A percentile compares a stretch with the other conserved stretches of the same genome.
Evolutionary conservation across 2,888 invertebrate genomes (phyloP).

Genomic region (Didymodactylos carnosus): DNA sequence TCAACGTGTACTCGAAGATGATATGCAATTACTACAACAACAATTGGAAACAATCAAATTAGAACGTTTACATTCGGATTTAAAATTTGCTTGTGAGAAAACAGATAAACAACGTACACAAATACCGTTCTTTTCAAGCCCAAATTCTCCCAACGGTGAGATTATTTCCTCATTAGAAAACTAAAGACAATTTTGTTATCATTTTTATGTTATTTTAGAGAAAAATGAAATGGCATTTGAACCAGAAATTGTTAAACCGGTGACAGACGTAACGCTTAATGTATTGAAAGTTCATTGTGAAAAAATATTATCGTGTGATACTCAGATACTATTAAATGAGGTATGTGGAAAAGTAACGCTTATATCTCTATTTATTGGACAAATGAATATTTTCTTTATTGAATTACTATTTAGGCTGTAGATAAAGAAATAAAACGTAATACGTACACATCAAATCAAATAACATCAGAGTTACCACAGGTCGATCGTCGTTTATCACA

Average conservation of each 20-base stretch:
- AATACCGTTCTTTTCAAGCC: neutral
- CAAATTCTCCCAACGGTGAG: neutral
- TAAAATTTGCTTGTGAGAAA: neutral
- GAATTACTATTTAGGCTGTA: neutral
- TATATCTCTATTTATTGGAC: neutral
- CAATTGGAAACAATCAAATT: neutral
- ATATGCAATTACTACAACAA: neutral
- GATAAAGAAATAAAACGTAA: conserved; percentile 8
- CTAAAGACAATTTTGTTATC: neutral
- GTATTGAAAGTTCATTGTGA: neutral
- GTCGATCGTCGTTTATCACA: conserved; percentile 4
- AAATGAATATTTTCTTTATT: neutral
- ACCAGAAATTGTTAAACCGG: neutral
- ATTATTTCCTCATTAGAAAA: neutral
- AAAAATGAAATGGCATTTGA: no score
- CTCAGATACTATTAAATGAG: neutral
- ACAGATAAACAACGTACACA: neutral
- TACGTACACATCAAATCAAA: neutral
- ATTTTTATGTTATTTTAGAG: neutral
- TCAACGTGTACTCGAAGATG: conserved; percentile 3
- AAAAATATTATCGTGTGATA: neutral
- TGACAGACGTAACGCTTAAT: neutral
- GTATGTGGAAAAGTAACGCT: conserved; percentile 2
- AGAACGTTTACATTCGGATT: conserved; percentile 1
- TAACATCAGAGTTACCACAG: conserved; percentile 4